Evolutionary conservation across 2,888 invertebrate species (phyloP), one percentile per base, ranked within the genome.

Genomic region (Antheraea yamamai): DNA sequence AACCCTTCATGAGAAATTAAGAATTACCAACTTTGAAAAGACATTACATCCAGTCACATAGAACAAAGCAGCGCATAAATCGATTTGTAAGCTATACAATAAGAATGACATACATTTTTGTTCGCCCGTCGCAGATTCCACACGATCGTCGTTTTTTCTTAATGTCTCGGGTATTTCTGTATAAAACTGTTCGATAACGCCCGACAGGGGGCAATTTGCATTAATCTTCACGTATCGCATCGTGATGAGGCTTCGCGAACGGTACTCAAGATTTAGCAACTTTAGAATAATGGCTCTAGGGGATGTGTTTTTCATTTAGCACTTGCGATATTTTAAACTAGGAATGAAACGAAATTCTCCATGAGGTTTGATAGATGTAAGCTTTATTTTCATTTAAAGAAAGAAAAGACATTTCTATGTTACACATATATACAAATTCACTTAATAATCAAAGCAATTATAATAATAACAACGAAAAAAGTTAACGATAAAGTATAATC

Each of bases 141-240:
- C 18, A 70, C 39, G 70, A 12, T 70, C n/a, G 39, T 70, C 20
- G 76, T 77, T 73, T 75, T 66, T 75, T 70, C 47, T 35, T 73
- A 75, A 75, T 68, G 26, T 52, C 73, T 39, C 70, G 81, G 47
- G 81, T 70, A 70, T 70, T 39, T 70, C 70, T 70, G 85, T 84
- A 87, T 86, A 88, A 90, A 90, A 88, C 87, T 85, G 85, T 77
- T 79, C 86, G 87, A 88, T 88, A 88, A 88, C 87, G 80, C 82
- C 78, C 81, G 72, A 77, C 80, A 78, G 78, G 77, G 76, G 76
- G 86, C 88, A 87, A 89, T 90, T 89, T 89, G 88, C 90, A 90
- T 91, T 90, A 89, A 90, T 89, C 85, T 84, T 85, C 47, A 85
- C 87, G 84, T 82, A 83, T 83, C 83, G 82, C 81, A 83, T 84